A percentile compares a stretch with the other conserved stretches of the same genome.
These are phyloP conservation scores for Drosophila ogumai DNA, from an alignment of 1,140 invertebrate species.

Conservation along the genomic window DNA sequence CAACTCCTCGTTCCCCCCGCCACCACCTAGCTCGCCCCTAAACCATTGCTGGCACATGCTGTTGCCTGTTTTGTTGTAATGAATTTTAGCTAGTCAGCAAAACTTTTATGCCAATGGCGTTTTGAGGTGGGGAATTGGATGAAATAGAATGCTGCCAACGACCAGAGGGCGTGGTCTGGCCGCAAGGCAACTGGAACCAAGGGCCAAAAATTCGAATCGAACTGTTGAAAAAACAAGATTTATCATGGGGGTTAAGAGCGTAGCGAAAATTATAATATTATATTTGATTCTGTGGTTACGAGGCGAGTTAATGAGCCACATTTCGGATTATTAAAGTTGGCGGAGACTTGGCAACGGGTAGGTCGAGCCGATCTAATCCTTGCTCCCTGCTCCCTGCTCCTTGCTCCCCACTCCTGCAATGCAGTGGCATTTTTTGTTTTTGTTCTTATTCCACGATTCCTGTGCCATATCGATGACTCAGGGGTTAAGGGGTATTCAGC, in stretches of 20 bases:
- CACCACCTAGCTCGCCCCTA: neutral
- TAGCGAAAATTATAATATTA: constrained; percentile 69
- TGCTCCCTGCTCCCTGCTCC: constrained; percentile 1
- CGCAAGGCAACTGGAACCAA: constrained; percentile 1
- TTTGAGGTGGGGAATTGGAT: constrained; percentile 55
- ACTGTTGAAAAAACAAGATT: constrained; percentile 79
- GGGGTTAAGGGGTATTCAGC: constrained; percentile 51
- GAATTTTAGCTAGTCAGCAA: constrained; percentile 84
- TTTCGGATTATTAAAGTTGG: constrained; percentile 72
- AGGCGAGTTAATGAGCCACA: constrained; percentile 78
- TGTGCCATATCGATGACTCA: constrained; percentile 65
- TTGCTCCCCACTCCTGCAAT: constrained; percentile 9
- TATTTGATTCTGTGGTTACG: constrained; percentile 53
- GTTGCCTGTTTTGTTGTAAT: constrained; percentile 77
- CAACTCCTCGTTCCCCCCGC: constrained; percentile 32
- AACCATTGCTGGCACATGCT: constrained; percentile 72
- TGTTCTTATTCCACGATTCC: constrained; percentile 4
- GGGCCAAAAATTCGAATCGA: constrained; percentile 68
- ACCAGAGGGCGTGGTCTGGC: constrained; percentile 23
- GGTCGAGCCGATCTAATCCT: constrained; percentile 18
- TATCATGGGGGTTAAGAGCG: constrained; percentile 52
- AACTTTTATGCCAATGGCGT: constrained; percentile 81
- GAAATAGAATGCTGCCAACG: constrained; percentile 34
- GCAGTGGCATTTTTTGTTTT: constrained; percentile 54
- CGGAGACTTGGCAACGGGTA: constrained; percentile 55